These are phyloP conservation scores for Gobionotothen gibberifrons DNA, from an alignment of 2,797 vertebrate genomes.

Conservation along the genomic window DNA sequence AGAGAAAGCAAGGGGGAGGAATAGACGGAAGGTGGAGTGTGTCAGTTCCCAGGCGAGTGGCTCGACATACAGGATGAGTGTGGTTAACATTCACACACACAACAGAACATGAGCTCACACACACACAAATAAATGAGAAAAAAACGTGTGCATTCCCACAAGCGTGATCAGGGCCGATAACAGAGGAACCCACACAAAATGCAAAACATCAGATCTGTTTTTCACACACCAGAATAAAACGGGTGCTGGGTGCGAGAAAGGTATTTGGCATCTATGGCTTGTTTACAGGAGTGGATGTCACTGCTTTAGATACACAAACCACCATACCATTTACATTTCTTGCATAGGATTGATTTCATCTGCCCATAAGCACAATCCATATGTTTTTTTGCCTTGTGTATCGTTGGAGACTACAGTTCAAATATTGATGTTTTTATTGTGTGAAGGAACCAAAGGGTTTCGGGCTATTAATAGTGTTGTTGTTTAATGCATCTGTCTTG, in stretches of 20 bases:
- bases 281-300: conserved; percentile 30
- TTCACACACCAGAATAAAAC: conserved; percentile 63
- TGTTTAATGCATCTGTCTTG: conserved; percentile 20
- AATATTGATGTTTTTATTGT: conserved; percentile 41
- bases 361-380: neutral
- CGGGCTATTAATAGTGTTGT: neutral
- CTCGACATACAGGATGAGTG: conserved; percentile 81
- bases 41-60: conserved; percentile 83
- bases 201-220: conserved; percentile 68
- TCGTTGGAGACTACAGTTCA: conserved; percentile 22
- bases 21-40: conserved; percentile 38
- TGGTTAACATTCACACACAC: conserved; percentile 73
- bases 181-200: conserved; percentile 66
- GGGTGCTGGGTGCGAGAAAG: conserved; percentile 23
- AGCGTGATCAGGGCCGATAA: conserved; percentile 63
- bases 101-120: conserved; percentile 53
- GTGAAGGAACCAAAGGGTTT: neutral
- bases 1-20: conserved; percentile 22
- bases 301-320: conserved; percentile 14
- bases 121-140: conserved; percentile 52
- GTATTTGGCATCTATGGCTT: conserved; percentile 30
- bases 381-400: conserved; percentile 14
- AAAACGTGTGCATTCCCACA: conserved; percentile 58
- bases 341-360: neutral
- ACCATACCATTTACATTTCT: neutral